phyloP scores from a whole-genome alignment of 1,140 invertebrate species.

The Mamestra configurata region DNA sequence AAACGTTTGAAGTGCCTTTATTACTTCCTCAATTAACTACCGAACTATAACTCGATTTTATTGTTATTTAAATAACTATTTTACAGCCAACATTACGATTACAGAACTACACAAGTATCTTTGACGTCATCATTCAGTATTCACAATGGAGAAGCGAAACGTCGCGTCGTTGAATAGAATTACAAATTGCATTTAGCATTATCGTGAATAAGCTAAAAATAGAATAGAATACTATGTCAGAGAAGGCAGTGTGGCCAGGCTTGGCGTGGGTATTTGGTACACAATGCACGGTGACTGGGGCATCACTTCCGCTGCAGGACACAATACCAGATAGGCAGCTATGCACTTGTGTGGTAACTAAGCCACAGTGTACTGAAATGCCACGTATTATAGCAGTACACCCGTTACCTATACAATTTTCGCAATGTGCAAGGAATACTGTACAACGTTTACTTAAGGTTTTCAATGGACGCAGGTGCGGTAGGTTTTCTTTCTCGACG shows the following conservation, averaged over 20 bases:
- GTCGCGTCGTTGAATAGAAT: constrained; percentile 40
- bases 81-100: constrained; percentile 32
- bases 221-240: constrained; percentile 48
- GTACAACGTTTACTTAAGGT: neutral
- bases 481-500: neutral
- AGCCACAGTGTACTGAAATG: constrained; percentile 1
- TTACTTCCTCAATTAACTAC: constrained; percentile 27
- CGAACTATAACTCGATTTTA: constrained; percentile 35
- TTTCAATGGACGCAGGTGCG: neutral
- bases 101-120: constrained; percentile 5
- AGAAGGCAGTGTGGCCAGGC: constrained; percentile 8
- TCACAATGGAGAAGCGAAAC: constrained; percentile 13
- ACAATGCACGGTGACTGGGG: constrained; percentile 77
- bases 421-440: constrained; percentile 13
- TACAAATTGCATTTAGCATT: constrained; percentile 49
- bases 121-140: constrained; percentile 45
- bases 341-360: constrained; percentile 15
- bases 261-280: constrained; percentile 64
- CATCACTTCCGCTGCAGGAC: constrained; percentile 73
- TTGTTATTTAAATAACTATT: constrained; percentile 41
- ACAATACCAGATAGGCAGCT: constrained; percentile 17
- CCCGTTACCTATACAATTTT: neutral
- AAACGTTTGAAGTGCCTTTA: constrained; percentile 40
- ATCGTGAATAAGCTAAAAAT: constrained; percentile 52
- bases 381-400: neutral